phyloP scores from a whole-genome alignment of 2,888 invertebrate species.

The Reticulitermes lucifugus region DNA sequence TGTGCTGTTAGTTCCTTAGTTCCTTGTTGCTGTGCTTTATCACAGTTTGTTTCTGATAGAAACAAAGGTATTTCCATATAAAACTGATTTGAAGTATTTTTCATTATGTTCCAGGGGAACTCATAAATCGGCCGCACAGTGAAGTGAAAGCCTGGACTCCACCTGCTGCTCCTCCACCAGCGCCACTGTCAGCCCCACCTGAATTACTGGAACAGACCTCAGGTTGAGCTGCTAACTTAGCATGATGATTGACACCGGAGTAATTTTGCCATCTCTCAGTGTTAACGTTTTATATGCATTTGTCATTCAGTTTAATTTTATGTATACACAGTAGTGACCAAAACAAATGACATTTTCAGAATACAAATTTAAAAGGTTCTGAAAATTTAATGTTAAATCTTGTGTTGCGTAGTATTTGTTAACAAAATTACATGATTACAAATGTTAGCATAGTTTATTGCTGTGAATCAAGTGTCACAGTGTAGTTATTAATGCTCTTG shows the following conservation, averaged over 20 bases:
- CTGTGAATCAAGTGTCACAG: too few species aligned
- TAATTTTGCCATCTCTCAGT: slow-evolving; percentile 16
- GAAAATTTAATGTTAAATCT: too few species aligned
- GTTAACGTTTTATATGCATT: slow-evolving; percentile 18
- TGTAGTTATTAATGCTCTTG: too few species aligned
- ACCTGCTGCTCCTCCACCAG: slow-evolving; percentile 71
- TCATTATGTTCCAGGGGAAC: slow-evolving; percentile 47
- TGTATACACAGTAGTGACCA: slow-evolving; percentile 9
- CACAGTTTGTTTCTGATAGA: too few species aligned
- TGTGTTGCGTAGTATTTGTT: too few species aligned
- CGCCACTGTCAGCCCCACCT: slow-evolving; percentile 76
- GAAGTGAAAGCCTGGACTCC: slow-evolving; percentile 85
- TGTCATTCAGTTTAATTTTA: neutral
- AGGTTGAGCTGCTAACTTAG: slow-evolving; percentile 21
- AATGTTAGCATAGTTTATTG: too few species aligned
- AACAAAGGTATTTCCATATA: too few species aligned
- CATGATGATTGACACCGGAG: slow-evolving; percentile 15
- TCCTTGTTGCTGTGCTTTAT: too few species aligned
- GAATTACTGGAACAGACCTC: slow-evolving; percentile 70
- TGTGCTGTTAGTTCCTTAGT: too few species aligned
- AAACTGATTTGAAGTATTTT: neutral
- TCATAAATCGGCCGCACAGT: slow-evolving; percentile 84
- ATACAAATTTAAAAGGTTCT: too few species aligned
- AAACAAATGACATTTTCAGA: neutral
- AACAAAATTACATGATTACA: too few species aligned